Conservation (phyloP, 2,888 invertebrate species). For the Mesorhabditis spiculigera region DNA sequence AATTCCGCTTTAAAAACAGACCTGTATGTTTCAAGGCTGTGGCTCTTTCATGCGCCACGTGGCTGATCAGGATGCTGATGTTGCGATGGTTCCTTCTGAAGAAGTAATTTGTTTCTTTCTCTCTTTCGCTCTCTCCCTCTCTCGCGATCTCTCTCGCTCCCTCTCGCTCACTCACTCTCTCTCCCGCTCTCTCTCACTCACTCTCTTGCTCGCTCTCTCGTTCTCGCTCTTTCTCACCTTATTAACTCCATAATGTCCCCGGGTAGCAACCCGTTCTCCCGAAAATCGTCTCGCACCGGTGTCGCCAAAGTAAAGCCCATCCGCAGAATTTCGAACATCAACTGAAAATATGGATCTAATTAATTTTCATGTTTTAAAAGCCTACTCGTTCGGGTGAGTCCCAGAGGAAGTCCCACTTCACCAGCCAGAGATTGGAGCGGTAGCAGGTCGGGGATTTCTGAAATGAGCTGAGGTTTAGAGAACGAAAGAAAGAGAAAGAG, state of each 20-base stretch:
- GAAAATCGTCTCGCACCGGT: background rate
- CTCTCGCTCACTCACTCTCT: too few species aligned
- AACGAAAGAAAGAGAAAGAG: too few species aligned
- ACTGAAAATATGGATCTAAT: background rate
- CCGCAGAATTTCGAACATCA: slow-evolving; percentile 1
- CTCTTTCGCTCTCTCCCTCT: background rate
- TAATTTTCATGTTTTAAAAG: background rate
- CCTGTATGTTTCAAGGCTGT: background rate
- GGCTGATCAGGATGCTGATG: slow-evolving; percentile 1
- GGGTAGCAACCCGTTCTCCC: background rate
- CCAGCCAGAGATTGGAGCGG: background rate
- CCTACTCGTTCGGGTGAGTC: background rate
- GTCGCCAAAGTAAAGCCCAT: slow-evolving; percentile 6
- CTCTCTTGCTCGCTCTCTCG: background rate
- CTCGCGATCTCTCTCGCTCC: too few species aligned
- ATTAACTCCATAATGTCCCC: background rate
- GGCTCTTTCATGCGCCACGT: slow-evolving; percentile 2
- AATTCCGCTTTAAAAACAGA: background rate
- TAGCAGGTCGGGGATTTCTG: background rate
- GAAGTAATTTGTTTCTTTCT: background rate
- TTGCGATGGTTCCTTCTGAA: background rate
- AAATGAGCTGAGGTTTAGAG: background rate
- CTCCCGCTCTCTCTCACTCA: background rate
- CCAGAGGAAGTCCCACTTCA: slow-evolving; percentile 1
- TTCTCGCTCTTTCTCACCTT: background rate